A percentile compares a stretch with the other conserved stretches of the same genome.
Evolutionary conservation across 2,797 vertebrate genomes (phyloP).

Genomic region (Leucoraja ocellata): DNA sequence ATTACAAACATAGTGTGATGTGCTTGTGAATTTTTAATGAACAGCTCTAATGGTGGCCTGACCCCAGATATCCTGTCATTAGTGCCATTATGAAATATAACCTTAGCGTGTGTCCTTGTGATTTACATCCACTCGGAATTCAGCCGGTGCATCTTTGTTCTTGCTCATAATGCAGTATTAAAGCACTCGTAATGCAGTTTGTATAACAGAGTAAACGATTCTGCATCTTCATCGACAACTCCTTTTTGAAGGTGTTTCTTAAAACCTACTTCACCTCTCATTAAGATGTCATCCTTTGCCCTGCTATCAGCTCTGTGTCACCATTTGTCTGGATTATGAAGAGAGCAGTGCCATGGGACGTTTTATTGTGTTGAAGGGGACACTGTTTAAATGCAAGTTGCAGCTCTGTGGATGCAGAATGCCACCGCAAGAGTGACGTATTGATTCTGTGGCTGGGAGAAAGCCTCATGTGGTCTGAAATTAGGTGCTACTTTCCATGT

Average conservation of each 20-base stretch:
- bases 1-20: background rate
- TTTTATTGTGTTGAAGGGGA: background rate
- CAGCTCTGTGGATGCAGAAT: background rate
- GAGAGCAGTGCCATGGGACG: background rate
- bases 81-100: background rate
- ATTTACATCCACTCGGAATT: background rate
- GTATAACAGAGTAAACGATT: background rate
- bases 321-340: background rate
- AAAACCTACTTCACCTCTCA: background rate
- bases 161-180: background rate
- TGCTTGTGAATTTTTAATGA: background rate
- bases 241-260: background rate
- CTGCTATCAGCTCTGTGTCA: background rate
- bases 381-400: background rate
- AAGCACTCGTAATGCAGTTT: background rate
- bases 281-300: background rate
- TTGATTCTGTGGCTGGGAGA: background rate
- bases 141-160: slow-evolving; percentile 4
- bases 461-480: background rate
- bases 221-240: background rate
- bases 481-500: too few relatives aligned
- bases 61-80: background rate
- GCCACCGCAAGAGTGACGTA: background rate
- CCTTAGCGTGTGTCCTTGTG: background rate
- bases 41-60: background rate